These are phyloP conservation scores for Tetramorium alpestre DNA, from an alignment of 1,140 invertebrate species.

Conservation along the genomic window DNA sequence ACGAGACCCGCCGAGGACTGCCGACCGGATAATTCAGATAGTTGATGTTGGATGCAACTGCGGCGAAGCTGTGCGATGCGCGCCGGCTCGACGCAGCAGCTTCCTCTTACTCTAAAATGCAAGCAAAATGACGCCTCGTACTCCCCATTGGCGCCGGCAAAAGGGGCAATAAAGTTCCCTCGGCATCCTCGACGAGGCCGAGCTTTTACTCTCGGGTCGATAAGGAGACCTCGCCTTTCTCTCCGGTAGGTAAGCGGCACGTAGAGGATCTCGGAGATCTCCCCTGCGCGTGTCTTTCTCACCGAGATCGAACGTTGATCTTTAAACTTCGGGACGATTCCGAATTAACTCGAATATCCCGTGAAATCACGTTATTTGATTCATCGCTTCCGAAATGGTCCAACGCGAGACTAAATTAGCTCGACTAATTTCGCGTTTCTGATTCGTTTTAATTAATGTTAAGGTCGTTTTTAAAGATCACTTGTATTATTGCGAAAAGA, in stretches of 20 bases:
- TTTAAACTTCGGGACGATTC: not conserved
- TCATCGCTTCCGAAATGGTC: not conserved
- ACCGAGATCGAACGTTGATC: not conserved
- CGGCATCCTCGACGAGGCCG: constrained; percentile 16
- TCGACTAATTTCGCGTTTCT: not conserved
- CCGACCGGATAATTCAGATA: constrained; percentile 63
- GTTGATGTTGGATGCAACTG: constrained; percentile 31
- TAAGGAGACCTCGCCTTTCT: constrained; percentile 63
- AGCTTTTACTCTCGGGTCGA: constrained; percentile 63
- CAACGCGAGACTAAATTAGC: not conserved
- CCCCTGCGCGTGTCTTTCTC: not conserved
- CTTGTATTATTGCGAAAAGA: not conserved
- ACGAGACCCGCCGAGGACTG: constrained; percentile 70
- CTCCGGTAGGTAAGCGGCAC: constrained; percentile 37
- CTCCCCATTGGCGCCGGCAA: constrained; percentile 69
- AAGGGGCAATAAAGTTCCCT: constrained; percentile 51
- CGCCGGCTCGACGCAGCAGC: constrained; percentile 22
- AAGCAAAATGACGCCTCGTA: constrained; percentile 52
- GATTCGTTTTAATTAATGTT: not conserved
- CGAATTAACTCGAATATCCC: not conserved
- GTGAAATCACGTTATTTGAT: not conserved
- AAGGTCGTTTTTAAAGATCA: not conserved
- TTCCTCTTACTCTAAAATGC: constrained; percentile 41
- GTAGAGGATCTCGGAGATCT: not conserved
- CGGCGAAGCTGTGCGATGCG: constrained; percentile 36